phyloP scores from a whole-genome alignment of 2,888 invertebrate genomes.

The Lasioglossum vierecki region DNA sequence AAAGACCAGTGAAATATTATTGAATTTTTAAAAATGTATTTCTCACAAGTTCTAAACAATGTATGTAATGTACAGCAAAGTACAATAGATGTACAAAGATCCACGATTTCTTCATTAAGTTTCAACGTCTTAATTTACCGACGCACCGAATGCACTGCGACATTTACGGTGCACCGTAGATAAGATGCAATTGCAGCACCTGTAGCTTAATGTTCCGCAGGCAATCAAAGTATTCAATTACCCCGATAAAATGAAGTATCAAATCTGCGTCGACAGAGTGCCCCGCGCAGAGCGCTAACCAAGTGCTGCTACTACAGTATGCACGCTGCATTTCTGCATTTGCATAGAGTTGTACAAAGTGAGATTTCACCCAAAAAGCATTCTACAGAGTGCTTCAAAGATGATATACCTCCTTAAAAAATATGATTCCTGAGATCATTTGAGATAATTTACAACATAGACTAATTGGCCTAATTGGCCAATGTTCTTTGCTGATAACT shows the following conservation, averaged over 20 bases:
- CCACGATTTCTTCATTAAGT: not conserved
- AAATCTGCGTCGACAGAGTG: not conserved
- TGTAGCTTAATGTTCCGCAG: not conserved
- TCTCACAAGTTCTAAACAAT: not conserved
- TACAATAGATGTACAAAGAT: not conserved
- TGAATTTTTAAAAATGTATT: not conserved
- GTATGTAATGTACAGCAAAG: not conserved
- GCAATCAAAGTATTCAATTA: conserved; percentile 5
- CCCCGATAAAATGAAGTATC: not conserved
- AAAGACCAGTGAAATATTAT: not conserved
- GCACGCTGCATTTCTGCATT: not conserved
- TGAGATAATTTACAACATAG: too few relatives aligned
- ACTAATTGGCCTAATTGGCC: too few relatives aligned
- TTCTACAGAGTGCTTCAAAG: not conserved
- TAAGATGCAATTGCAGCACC: not conserved
- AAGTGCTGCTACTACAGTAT: not conserved
- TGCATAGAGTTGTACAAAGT: not conserved
- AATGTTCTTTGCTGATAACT: too few relatives aligned
- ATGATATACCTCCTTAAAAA: too few relatives aligned
- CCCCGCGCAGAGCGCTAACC: not conserved
- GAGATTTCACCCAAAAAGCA: not conserved
- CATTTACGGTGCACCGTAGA: not conserved
- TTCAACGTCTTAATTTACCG: not conserved
- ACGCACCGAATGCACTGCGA: not conserved
- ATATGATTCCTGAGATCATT: too few relatives aligned